These are phyloP conservation scores for Centruroides sculpturatus DNA, from an alignment of 1,140 invertebrate species.

Conservation along the genomic window DNA sequence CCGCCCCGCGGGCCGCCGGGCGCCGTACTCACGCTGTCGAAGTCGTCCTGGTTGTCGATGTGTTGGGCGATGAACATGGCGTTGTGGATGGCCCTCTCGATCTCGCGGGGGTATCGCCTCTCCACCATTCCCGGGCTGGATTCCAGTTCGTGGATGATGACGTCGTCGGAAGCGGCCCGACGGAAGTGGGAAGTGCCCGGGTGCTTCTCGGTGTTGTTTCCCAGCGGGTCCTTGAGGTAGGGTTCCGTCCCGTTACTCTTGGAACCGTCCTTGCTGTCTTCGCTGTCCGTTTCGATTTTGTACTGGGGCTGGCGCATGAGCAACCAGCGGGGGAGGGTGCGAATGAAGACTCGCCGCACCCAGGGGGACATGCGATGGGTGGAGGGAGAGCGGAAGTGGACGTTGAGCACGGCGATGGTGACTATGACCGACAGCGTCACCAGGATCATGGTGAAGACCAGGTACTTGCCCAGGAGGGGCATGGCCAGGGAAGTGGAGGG, in stretches of 20 bases:
- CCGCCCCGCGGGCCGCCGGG: background rate
- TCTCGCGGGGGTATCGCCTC: slow-evolving; percentile 33
- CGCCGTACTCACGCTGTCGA: slow-evolving; percentile 13
- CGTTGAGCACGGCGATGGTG: slow-evolving; percentile 94
- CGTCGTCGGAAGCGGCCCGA: slow-evolving; percentile 7
- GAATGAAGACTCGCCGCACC: slow-evolving; percentile 76
- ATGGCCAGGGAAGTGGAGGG: slow-evolving; percentile 95
- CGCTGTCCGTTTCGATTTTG: slow-evolving; percentile 13
- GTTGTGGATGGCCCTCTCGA: slow-evolving; percentile 80
- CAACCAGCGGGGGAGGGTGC: slow-evolving; percentile 81
- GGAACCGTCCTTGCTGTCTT: background rate
- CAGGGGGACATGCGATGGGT: slow-evolving; percentile 84
- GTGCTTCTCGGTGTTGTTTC: slow-evolving; percentile 1
- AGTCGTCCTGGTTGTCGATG: slow-evolving; percentile 66
- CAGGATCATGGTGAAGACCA: slow-evolving; percentile 97
- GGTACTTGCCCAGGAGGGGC: slow-evolving; percentile 87
- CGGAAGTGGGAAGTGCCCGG: background rate
- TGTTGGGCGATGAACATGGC: slow-evolving; percentile 88
- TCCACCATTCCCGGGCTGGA: slow-evolving; percentile 12
- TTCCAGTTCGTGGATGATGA: slow-evolving; percentile 14
- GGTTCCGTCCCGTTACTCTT: background rate
- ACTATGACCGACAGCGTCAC: slow-evolving; percentile 95
- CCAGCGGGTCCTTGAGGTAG: slow-evolving; percentile 2
- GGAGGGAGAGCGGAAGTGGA: slow-evolving; percentile 96
- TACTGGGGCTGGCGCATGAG: slow-evolving; percentile 30